Evolutionary conservation across 2,797 vertebrate species (phyloP).

Genomic region (Aplochiton taeniatus): DNA sequence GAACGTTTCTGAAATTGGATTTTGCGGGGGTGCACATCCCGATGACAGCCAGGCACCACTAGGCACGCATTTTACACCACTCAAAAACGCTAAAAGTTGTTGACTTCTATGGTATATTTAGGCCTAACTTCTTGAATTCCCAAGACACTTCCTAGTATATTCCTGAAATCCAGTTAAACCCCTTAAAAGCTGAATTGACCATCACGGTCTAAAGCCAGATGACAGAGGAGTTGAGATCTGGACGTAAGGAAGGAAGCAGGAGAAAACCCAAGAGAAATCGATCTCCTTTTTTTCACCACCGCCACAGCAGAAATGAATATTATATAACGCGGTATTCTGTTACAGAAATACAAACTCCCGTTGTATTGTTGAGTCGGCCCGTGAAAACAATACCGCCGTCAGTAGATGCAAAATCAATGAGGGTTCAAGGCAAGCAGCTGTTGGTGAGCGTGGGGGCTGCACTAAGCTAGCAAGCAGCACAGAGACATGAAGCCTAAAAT

Average conservation of each 20-base stretch:
- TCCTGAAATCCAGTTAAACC: no score
- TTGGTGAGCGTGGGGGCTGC: neutral
- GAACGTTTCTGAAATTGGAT: no score
- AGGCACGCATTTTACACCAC: no score
- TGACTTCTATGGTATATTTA: no score
- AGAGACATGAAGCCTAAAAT: neutral
- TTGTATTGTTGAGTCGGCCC: neutral
- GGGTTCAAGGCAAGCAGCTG: slow-evolving; percentile 4
- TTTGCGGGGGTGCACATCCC: no score
- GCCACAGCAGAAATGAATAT: slow-evolving; percentile 16
- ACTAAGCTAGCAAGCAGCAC: neutral
- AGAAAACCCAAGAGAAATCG: slow-evolving; percentile 35
- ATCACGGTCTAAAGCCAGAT: no score
- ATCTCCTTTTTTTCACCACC: slow-evolving; percentile 14
- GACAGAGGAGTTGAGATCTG: no score
- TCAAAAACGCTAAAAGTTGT: no score
- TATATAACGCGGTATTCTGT: slow-evolving; percentile 15
- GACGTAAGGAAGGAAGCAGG: neutral
- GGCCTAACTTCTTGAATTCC: no score
- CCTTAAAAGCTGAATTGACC: no score
- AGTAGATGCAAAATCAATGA: slow-evolving; percentile 12
- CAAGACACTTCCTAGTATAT: no score
- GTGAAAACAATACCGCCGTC: slow-evolving; percentile 25
- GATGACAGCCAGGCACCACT: no score
- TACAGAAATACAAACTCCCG: slow-evolving; percentile 4